Evolutionary conservation across 2,888 invertebrate species (phyloP).

Genomic region (Onthophagus sagittarius): DNA sequence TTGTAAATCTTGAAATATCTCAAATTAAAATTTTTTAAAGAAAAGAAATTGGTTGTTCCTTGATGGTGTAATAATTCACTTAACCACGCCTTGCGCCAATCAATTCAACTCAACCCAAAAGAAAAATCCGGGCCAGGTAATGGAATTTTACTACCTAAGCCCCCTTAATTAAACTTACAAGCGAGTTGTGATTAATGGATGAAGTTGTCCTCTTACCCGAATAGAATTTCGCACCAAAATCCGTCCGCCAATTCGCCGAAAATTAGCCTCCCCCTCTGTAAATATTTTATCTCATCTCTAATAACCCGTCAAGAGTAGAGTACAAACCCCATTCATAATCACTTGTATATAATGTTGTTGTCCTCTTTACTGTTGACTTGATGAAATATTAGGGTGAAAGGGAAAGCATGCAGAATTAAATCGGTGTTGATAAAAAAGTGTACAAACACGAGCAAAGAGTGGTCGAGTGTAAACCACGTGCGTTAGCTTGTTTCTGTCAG

Average conservation of each 20-base stretch:
- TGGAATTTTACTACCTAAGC: background rate
- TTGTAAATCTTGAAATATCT: too few species aligned
- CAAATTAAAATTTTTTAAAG: background rate
- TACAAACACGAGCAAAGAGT: background rate
- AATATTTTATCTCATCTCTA: background rate
- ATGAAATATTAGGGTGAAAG: too few species aligned
- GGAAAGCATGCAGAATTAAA: background rate
- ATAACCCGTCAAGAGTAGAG: too few species aligned
- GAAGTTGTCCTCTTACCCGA: background rate
- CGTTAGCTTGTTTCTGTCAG: background rate
- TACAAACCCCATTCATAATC: too few species aligned
- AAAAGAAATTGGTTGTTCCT: background rate
- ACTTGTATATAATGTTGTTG: too few species aligned
- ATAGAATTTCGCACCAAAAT: background rate
- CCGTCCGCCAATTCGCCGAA: background rate
- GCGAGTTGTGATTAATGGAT: background rate
- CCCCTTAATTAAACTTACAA: background rate
- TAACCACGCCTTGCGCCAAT: background rate
- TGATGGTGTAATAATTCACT: background rate
- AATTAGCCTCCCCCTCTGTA: background rate
- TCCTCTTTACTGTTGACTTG: too few species aligned
- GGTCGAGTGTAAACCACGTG: background rate
- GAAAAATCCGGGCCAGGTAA: background rate
- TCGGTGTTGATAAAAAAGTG: background rate
- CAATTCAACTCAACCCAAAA: background rate